Evolutionary conservation across 2,113 vertebrate species (phyloP).

Genomic region (Pagrus major): DNA sequence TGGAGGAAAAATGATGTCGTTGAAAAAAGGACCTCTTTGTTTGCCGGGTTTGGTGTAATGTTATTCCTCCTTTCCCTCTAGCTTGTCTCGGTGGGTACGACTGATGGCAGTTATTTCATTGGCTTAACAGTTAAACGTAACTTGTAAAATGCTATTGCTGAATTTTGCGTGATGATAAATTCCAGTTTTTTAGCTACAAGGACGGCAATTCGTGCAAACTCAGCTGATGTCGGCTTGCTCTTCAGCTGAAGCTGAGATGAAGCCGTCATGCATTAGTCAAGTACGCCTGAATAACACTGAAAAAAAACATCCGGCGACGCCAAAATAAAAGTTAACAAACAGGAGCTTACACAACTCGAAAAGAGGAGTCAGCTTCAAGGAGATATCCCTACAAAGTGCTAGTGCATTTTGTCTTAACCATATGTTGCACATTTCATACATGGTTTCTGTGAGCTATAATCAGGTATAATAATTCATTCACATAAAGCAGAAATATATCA

Average conservation of each 20-base stretch:
- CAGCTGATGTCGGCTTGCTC: slow-evolving; percentile 72
- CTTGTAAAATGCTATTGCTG: slow-evolving; percentile 17
- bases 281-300: rapidly evolving
- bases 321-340: slow-evolving; percentile 57
- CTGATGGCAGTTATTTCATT: slow-evolving; percentile 40
- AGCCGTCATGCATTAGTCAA: slow-evolving; percentile 27
- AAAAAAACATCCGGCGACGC: slow-evolving; percentile 11
- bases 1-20: slow-evolving; percentile 85
- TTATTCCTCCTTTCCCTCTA: slow-evolving; percentile 46
- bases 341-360: neutral
- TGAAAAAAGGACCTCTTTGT: slow-evolving; percentile 84
- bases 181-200: slow-evolving; percentile 42
- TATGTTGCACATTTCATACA: neutral
- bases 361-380: neutral
- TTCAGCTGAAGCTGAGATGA: slow-evolving; percentile 58
- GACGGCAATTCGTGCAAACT: slow-evolving; percentile 66
- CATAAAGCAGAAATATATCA: neutral
- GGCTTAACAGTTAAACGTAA: neutral
- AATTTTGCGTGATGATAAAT: slow-evolving; percentile 26
- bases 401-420: neutral
- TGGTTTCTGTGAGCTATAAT: neutral
- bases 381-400: neutral
- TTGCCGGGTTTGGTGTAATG: slow-evolving; percentile 77
- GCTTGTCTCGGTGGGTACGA: slow-evolving; percentile 32
- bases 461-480: neutral